phyloP scores from a whole-genome alignment of 2,888 invertebrate genomes.

The Agriotes lineatus region DNA sequence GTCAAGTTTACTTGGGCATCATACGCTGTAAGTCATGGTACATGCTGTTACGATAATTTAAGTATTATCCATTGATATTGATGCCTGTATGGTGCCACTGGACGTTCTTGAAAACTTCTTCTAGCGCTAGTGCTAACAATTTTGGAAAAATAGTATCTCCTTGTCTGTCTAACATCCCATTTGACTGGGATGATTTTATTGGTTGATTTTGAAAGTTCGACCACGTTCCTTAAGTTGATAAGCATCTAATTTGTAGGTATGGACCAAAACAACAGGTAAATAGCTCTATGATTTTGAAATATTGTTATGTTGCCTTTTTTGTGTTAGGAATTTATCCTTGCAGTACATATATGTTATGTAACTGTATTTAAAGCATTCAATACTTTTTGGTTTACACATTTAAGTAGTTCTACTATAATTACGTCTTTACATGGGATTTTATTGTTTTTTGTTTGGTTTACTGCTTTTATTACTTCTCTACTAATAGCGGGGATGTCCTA shows the following conservation, averaged over 20 bases:
- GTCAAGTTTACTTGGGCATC: background rate
- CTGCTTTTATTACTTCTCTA: background rate
- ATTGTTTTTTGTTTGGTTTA: background rate
- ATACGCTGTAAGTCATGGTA: background rate
- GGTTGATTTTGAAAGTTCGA: background rate
- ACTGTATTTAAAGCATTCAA: background rate
- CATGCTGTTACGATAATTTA: background rate
- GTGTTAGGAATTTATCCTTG: background rate
- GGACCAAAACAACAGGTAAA: background rate
- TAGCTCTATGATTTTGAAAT: background rate
- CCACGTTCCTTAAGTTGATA: background rate
- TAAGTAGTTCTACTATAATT: background rate
- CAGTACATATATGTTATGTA: background rate
- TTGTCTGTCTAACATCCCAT: background rate
- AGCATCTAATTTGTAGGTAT: background rate
- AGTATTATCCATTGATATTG: background rate
- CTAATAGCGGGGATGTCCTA: background rate
- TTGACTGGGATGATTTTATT: background rate
- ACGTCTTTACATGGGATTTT: background rate
- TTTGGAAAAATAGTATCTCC: too few species aligned
- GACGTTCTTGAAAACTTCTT: background rate
- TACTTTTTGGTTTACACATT: background rate
- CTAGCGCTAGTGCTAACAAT: background rate
- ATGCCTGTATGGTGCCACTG: background rate
- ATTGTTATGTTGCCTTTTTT: conserved; percentile 1